Conservation (phyloP, 2,113 vertebrate species). For the Benitochromis conjunctus region DNA sequence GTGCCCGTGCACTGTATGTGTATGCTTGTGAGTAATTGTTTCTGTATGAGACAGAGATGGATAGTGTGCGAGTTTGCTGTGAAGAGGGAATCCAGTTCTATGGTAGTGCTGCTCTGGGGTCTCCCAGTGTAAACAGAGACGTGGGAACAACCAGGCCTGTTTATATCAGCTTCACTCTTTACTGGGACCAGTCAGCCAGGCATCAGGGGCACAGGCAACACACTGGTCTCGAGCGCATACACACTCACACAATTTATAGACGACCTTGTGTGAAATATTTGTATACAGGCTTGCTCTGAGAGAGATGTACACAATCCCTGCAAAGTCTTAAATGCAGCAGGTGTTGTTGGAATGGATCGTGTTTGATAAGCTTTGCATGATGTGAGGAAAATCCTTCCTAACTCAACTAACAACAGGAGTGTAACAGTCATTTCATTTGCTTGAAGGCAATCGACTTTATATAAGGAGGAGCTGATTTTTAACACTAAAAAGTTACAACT, state of each 20-base stretch:
- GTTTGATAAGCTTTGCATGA: neutral
- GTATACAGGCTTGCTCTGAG: neutral
- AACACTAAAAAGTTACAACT: neutral
- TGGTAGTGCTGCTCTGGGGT: constrained; percentile 61
- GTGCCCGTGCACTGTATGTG: neutral
- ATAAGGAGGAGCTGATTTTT: neutral
- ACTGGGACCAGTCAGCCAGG: constrained; percentile 58
- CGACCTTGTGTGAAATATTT: neutral
- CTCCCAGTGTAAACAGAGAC: constrained; percentile 73
- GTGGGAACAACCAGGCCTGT: constrained; percentile 69
- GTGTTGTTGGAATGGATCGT: neutral
- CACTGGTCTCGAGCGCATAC: neutral
- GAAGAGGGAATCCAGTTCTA: constrained; percentile 59
- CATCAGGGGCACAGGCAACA: constrained; percentile 23
- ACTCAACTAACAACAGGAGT: neutral
- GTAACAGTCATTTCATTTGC: neutral
- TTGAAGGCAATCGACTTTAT: neutral
- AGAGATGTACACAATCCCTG: neutral
- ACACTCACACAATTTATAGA: neutral
- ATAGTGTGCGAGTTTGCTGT: constrained; percentile 56
- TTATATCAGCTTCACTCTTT: constrained; percentile 64
- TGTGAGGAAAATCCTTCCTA: neutral
- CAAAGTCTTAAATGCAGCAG: neutral
- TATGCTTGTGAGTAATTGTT: neutral
- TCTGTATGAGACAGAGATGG: constrained; percentile 40